Conservation (phyloP, 1,140 invertebrate genomes). For the Formica selysi region DNA sequence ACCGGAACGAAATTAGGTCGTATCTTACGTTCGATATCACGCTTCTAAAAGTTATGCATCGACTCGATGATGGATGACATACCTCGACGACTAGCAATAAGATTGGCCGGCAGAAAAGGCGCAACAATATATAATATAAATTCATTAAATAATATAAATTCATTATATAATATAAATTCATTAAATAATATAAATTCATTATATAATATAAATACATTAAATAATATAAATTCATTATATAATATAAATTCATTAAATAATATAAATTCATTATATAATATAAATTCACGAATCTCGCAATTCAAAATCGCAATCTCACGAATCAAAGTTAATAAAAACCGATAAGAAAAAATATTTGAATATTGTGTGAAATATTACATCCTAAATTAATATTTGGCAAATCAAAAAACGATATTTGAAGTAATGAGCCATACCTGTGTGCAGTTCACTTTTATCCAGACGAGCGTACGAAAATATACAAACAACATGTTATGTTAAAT, state of each 20-base stretch:
- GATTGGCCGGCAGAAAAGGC: not conserved
- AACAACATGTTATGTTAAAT: not conserved
- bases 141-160: not conserved
- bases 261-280: not conserved
- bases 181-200: too few relatives aligned
- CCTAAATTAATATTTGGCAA: not conserved
- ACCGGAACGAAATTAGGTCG: slow-evolving; percentile 43
- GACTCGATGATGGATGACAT: not conserved
- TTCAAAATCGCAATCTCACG: not conserved
- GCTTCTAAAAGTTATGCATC: slow-evolving; percentile 34
- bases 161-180: too few relatives aligned
- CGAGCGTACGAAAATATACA: slow-evolving; percentile 14
- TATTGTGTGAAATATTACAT: not conserved
- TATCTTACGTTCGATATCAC: slow-evolving; percentile 46
- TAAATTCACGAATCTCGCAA: not conserved
- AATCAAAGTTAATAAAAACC: not conserved
- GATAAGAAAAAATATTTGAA: not conserved
- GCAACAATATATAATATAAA: not conserved
- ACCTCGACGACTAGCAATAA: not conserved
- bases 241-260: not conserved
- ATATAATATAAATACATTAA: not conserved
- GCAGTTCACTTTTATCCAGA: not conserved
- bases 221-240: not conserved
- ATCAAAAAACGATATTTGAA: not conserved
- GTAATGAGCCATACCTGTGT: not conserved